Conservation (phyloP, 2,888 invertebrate genomes). For the Tolmerus cingulatus region DNA sequence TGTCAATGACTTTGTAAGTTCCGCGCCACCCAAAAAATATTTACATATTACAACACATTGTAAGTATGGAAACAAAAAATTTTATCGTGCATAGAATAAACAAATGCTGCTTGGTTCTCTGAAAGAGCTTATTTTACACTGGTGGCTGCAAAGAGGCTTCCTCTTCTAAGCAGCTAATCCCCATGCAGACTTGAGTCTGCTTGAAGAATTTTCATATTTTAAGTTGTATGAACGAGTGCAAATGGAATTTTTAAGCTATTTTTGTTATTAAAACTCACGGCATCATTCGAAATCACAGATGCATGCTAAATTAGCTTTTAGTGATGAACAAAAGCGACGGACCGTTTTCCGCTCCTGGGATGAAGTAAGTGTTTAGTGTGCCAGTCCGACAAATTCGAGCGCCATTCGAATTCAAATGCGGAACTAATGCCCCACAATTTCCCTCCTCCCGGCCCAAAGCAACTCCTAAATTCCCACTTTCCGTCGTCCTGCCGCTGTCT, state of each 20-base stretch:
- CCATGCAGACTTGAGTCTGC: not conserved
- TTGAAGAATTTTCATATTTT: not conserved
- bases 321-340: not conserved
- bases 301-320: conserved; percentile 43
- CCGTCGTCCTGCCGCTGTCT: not conserved
- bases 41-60: not conserved
- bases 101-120: not conserved
- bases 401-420: conserved; percentile 45
- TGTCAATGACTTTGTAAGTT: too few species aligned
- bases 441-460: not conserved
- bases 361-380: not conserved
- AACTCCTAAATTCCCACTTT: conserved; percentile 7
- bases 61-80: not conserved
- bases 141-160: not conserved
- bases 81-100: not conserved
- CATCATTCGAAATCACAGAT: conserved; percentile 40
- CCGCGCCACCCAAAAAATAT: too few species aligned
- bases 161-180: not conserved
- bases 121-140: not conserved
- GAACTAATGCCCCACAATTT: conserved; percentile 43
- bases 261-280: conserved; percentile 35
- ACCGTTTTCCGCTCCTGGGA: not conserved
- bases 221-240: not conserved
- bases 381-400: not conserved
- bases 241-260: conserved; percentile 16